Percentiles rank a stretch among this genome's conserved stretches.
Evolutionary conservation across 1,140 invertebrate species (phyloP).

Genomic region (Dryas iulia): DNA sequence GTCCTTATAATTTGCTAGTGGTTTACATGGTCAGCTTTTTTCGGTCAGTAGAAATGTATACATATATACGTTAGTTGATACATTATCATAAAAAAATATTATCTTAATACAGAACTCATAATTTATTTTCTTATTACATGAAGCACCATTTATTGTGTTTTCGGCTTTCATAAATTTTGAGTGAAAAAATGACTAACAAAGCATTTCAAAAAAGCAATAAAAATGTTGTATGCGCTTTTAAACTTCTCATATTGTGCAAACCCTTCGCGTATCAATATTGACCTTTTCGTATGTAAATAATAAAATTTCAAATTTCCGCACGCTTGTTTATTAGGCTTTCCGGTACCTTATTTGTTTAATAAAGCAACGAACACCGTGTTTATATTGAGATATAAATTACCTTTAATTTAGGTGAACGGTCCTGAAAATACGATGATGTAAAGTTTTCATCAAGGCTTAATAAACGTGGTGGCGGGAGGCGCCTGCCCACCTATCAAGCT

Average conservation of each 20-base stretch:
- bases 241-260: conserved; percentile 25
- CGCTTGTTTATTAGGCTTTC: conserved; percentile 57
- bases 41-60: too few species aligned
- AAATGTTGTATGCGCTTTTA: too few species aligned
- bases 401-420: conserved; percentile 73
- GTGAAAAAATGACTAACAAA: too few species aligned
- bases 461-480: conserved; percentile 46
- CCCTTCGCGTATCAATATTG: conserved; percentile 38
- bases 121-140: too few species aligned
- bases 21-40: too few species aligned
- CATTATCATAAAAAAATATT: too few species aligned
- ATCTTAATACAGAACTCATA: too few species aligned
- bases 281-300: conserved; percentile 22
- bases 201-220: too few species aligned
- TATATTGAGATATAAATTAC: conserved; percentile 73
- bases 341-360: conserved; percentile 74
- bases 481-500: conserved; percentile 44
- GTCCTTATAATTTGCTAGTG: too few species aligned
- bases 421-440: conserved; percentile 74
- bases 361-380: conserved; percentile 60
- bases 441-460: conserved; percentile 68
- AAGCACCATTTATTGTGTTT: too few species aligned
- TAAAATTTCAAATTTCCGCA: conserved; percentile 14
- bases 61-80: too few species aligned
- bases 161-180: too few species aligned